A percentile compares a stretch with the other conserved stretches of the same genome.
Evolutionary conservation across 2,797 vertebrate species (phyloP).

Genomic region (Gouania willdenowi): DNA sequence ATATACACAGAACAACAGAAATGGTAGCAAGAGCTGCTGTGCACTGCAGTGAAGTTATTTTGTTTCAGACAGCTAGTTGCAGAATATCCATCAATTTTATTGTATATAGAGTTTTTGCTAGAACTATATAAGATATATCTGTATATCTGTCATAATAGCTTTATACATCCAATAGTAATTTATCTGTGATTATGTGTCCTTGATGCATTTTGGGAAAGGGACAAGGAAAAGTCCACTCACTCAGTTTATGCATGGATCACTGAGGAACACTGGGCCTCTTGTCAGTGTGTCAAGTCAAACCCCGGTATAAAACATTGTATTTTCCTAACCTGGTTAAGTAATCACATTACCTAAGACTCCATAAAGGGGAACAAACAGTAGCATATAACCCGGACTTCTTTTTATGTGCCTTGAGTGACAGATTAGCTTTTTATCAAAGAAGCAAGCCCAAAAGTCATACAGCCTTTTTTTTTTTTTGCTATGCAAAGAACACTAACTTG

Average conservation of each 20-base stretch:
- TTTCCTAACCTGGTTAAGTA: constrained; percentile 84
- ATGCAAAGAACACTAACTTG: constrained; percentile 74
- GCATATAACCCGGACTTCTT: constrained; percentile 68
- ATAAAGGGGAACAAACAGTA: constrained; percentile 82
- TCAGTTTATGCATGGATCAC: constrained; percentile 65
- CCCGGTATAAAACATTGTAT: constrained; percentile 76
- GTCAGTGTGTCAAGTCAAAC: constrained; percentile 69
- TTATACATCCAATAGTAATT: constrained; percentile 66
- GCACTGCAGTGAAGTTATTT: constrained; percentile 34
- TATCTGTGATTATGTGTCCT: constrained; percentile 66
- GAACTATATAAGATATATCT: constrained; percentile 19
- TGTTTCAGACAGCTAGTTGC: constrained; percentile 21
- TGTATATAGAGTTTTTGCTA: constrained; percentile 1
- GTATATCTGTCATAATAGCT: constrained; percentile 54
- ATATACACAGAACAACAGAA: constrained; percentile 69
- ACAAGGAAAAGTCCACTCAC: constrained; percentile 55
- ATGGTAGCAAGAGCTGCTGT: constrained; percentile 66
- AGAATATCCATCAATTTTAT: constrained; percentile 17
- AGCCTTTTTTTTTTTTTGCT: constrained; percentile 73
- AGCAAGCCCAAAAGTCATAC: constrained; percentile 56
- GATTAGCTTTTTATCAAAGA: constrained; percentile 80
- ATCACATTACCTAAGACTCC: constrained; percentile 81
- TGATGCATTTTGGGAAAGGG: constrained; percentile 29
- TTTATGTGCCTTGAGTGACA: constrained; percentile 75
- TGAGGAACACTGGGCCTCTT: constrained; percentile 75